Evolutionary conservation across 2,797 vertebrate genomes (phyloP).

Genomic region (Argya squamiceps): DNA sequence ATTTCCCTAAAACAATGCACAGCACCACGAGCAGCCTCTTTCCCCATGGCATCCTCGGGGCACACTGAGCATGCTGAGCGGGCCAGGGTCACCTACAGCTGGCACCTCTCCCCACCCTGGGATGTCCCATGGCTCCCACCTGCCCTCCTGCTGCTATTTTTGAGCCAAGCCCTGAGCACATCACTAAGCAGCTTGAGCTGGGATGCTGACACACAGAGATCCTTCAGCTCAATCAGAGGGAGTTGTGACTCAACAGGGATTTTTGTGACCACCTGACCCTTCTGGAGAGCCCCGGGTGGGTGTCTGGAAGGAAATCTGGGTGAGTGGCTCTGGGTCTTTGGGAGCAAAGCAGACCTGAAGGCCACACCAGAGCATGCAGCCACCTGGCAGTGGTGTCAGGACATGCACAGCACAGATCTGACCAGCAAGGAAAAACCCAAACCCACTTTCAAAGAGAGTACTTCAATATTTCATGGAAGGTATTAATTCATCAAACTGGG

Average conservation of each 20-base stretch:
- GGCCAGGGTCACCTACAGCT: background rate
- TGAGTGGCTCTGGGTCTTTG: background rate
- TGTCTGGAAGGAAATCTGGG: background rate
- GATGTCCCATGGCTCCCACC: background rate
- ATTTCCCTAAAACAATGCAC: background rate
- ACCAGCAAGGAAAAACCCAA: background rate
- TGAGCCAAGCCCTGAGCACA: background rate
- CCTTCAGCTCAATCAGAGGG: background rate
- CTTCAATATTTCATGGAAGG: background rate
- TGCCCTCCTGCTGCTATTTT: background rate
- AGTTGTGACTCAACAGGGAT: fast-evolving
- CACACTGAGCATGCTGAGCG: fast-evolving
- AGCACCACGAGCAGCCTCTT: background rate
- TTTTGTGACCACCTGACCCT: too few relatives aligned
- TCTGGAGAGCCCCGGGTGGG: background rate
- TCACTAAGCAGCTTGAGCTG: background rate
- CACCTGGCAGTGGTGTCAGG: fast-evolving
- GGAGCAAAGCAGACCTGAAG: background rate
- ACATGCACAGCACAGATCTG: background rate
- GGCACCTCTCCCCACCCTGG: background rate
- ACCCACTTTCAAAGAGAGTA: background rate
- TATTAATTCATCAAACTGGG: background rate
- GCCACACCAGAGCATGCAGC: background rate
- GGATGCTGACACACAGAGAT: background rate
- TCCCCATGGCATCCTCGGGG: background rate